Conservation (phyloP, 1,140 invertebrate species). For the Leptopilina boulardi region DNA sequence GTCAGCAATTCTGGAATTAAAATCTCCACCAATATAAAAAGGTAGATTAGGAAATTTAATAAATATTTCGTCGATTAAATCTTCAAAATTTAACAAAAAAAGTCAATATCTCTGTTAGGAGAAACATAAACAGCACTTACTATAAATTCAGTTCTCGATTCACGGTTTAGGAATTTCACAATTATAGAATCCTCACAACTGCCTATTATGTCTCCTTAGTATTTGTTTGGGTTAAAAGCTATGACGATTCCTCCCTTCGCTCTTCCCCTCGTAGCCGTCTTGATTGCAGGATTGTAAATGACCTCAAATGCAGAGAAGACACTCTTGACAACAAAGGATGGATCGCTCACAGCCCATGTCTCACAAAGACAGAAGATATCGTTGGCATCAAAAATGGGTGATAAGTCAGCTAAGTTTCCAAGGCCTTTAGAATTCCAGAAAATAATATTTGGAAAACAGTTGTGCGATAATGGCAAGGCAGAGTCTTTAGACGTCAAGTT, state of each 20-base stretch:
- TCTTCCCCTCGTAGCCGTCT: neutral
- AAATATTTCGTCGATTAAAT: neutral
- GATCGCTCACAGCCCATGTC: neutral
- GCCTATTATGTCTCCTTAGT: neutral
- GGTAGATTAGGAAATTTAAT: neutral
- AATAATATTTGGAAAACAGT: no score
- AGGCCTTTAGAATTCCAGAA: no score
- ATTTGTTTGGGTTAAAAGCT: neutral
- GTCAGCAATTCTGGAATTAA: neutral
- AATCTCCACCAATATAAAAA: neutral
- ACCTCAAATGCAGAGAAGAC: neutral
- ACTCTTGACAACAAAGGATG: neutral
- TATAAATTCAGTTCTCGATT: neutral
- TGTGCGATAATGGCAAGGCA: no score
- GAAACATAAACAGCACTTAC: neutral
- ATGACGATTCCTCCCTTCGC: neutral
- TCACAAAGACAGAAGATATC: neutral
- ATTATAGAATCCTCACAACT: neutral
- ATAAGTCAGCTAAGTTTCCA: no score
- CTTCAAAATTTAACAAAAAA: neutral
- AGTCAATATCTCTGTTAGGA: neutral
- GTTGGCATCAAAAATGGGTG: neutral
- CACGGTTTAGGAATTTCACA: neutral
- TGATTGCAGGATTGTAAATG: neutral
- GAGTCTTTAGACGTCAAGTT: no score